Conservation (phyloP, 2,797 vertebrate species). For the Lacerta viridis region DNA sequence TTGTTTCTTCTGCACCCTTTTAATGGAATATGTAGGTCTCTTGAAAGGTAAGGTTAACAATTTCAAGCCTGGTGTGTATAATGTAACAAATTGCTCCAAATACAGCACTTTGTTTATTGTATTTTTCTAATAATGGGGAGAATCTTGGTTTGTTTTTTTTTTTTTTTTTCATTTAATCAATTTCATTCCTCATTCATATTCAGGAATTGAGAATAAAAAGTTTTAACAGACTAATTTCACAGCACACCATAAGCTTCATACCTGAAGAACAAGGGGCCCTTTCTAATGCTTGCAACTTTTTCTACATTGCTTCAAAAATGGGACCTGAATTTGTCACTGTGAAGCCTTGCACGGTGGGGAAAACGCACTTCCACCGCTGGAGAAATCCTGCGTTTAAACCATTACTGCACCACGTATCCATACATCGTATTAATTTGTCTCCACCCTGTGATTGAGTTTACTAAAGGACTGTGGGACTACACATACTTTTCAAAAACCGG, state of each 20-base stretch:
- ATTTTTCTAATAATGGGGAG: constrained; percentile 78
- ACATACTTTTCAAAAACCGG: constrained; percentile 69
- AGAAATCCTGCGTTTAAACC: constrained; percentile 76
- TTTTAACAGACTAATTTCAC: constrained; percentile 83
- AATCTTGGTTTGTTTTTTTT: constrained; percentile 53
- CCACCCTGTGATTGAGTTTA: constrained; percentile 63
- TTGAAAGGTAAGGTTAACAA: constrained; percentile 91
- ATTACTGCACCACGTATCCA: constrained; percentile 74
- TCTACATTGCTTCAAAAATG: constrained; percentile 70
- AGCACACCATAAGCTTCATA: constrained; percentile 65
- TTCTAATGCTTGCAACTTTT: constrained; percentile 77
- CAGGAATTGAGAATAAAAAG: constrained; percentile 74
- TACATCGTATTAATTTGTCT: constrained; percentile 66
- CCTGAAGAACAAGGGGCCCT: constrained; percentile 62
- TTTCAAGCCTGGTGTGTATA: constrained; percentile 83
- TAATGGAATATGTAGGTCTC: constrained; percentile 89
- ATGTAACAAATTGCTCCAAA: constrained; percentile 79
- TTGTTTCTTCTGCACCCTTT: constrained; percentile 91
- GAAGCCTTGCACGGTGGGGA: constrained; percentile 59
- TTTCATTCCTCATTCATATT: constrained; percentile 80
- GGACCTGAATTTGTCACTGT: constrained; percentile 59
- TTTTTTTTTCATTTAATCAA: constrained; percentile 75
- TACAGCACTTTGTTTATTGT: constrained; percentile 68
- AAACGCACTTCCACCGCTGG: constrained; percentile 51
- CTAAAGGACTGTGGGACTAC: constrained; percentile 62